Evolutionary conservation across 1,140 invertebrate species (phyloP).

Genomic region (Diorhabda elongata): DNA sequence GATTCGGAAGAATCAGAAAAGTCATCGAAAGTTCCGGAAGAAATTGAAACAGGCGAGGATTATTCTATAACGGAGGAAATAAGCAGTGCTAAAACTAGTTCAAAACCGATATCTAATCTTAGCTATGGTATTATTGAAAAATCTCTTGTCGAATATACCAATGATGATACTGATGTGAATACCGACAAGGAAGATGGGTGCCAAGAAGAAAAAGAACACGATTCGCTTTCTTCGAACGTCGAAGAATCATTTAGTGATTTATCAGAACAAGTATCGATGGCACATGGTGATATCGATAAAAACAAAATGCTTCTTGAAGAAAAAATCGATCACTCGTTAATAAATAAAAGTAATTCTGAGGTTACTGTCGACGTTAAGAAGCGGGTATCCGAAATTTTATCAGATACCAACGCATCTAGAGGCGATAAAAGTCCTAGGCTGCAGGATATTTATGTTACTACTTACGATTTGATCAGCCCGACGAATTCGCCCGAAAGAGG

Average conservation of each 20-base stretch:
- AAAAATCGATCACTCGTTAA: background rate
- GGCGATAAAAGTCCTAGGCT: conserved; percentile 40
- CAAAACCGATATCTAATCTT: background rate
- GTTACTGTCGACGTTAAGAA: conserved; percentile 36
- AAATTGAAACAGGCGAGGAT: background rate
- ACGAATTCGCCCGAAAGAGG: conserved; percentile 37
- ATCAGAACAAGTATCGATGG: background rate
- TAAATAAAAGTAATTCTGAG: background rate
- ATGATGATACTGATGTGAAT: background rate
- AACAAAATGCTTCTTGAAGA: background rate
- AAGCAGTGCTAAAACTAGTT: background rate
- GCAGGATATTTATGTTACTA: conserved; percentile 42
- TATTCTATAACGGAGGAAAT: conserved; percentile 5
- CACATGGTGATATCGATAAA: background rate
- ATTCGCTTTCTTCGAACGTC: conserved; percentile 10
- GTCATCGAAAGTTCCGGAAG: background rate
- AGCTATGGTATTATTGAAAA: conserved; percentile 7
- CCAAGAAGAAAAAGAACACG: conserved; percentile 17
- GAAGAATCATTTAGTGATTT: background rate
- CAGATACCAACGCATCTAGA: conserved; percentile 31
- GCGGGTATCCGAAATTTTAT: conserved; percentile 41
- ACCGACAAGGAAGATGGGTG: conserved; percentile 7
- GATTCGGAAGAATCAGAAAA: conserved; percentile 1
- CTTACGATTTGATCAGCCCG: conserved; percentile 39
- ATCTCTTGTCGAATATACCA: background rate